phyloP scores from a whole-genome alignment of 1,140 invertebrate species.

The Caenorhabditis brenneri region DNA sequence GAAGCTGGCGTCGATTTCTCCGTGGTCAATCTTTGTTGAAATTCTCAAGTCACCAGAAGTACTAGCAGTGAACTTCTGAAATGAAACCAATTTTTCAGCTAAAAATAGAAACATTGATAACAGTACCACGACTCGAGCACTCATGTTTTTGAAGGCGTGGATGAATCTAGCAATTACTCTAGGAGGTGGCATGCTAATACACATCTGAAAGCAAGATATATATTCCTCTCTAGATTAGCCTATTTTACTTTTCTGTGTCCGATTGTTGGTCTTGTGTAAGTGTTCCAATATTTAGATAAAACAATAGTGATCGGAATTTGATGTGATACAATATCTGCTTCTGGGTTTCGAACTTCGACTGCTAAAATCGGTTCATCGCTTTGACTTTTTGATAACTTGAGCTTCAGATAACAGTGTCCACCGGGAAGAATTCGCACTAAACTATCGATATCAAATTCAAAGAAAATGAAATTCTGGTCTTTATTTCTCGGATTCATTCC shows the following conservation, averaged over 20 bases:
- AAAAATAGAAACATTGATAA: neutral
- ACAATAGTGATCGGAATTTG: conserved; percentile 16
- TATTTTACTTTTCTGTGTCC: neutral
- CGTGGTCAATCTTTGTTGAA: conserved; percentile 9
- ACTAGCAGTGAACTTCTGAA: conserved; percentile 24
- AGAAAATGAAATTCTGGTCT: neutral
- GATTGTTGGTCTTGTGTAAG: neutral
- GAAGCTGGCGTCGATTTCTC: conserved; percentile 6
- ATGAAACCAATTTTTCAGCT: neutral
- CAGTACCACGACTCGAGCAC: neutral
- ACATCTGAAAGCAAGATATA: neutral
- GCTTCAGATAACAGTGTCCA: conserved; percentile 6
- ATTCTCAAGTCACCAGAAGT: conserved; percentile 12
- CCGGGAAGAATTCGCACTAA: conserved; percentile 16
- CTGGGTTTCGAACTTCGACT: conserved; percentile 24
- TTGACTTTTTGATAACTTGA: conserved; percentile 9
- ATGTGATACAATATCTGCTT: conserved; percentile 22
- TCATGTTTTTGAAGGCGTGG: conserved; percentile 23
- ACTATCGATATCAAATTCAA: conserved; percentile 12
- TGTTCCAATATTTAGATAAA: conserved; percentile 14
- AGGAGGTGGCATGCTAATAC: neutral
- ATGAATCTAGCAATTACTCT: neutral
- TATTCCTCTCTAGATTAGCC: too few species aligned
- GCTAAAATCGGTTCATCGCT: neutral
- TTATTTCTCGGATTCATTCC: neutral